Evolutionary conservation across 2,888 invertebrate genomes (phyloP).

Genomic region (Choreutis nemorana): DNA sequence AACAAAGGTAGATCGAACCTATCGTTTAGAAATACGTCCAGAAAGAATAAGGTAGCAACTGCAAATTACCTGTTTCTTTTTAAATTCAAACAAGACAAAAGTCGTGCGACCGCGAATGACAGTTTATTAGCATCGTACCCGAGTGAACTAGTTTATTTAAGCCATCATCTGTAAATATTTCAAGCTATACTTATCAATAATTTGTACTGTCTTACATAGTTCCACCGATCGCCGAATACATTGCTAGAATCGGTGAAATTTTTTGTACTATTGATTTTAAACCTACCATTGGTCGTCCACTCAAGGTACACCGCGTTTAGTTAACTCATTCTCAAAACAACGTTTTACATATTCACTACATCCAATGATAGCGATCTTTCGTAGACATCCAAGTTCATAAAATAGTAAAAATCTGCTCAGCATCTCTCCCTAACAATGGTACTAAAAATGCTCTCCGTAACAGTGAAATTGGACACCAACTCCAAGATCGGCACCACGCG

Average conservation of each 20-base stretch:
- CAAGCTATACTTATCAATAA: constrained; percentile 52
- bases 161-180: constrained; percentile 28
- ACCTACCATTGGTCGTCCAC: constrained; percentile 28
- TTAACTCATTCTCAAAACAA: constrained; percentile 50
- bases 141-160: constrained; percentile 30
- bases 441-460: constrained; percentile 33
- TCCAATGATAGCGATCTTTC: constrained; percentile 29
- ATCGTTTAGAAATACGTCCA: too few species aligned
- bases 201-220: constrained; percentile 52
- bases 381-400: constrained; percentile 29
- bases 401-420: constrained; percentile 30
- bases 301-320: constrained; percentile 44
- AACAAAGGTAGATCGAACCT: too few species aligned
- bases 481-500: constrained; percentile 36
- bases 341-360: constrained; percentile 52
- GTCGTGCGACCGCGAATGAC: constrained; percentile 47
- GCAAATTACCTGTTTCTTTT: too few species aligned
- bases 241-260: constrained; percentile 32
- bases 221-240: constrained; percentile 43
- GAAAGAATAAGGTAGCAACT: too few species aligned
- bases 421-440: constrained; percentile 30
- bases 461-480: constrained; percentile 25
- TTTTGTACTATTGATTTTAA: constrained; percentile 41
- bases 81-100: background rate
- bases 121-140: constrained; percentile 46